Evolutionary conservation across 2,797 vertebrate genomes (phyloP), one percentile per base, ranked within the genome.

Genomic region (Nasua narica): DNA sequence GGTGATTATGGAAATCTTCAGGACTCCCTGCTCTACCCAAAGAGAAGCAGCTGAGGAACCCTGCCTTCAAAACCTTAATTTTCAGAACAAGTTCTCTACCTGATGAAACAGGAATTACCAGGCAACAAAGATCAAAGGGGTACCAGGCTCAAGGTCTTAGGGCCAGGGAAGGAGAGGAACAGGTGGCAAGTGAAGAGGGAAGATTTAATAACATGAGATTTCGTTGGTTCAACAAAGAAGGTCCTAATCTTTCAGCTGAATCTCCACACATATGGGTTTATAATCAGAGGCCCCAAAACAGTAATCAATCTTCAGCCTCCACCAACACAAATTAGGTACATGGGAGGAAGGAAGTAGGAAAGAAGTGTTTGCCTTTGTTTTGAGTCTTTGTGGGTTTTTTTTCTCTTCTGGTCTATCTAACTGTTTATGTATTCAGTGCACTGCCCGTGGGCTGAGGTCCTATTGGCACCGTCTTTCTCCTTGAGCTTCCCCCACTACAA

Each of bases 151-250:
- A n/a, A 94, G 35, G 79, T 97, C 97, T 98, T 97, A 0, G 3
- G 93, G 90, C 98, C 97, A 95, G 95, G 85, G 93, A 97, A 98
- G 96, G 95, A 98, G 96, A 98, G 91, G 88, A 98, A 97, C 98
- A 98, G 98, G 98, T 98, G 98, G 97, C 93, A 2, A 94, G 96
- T 76, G 77, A 78, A 97, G 97, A 98, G 98, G 97, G 96, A 96
- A 97, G 94, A 94, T 97, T 98, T 98, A 98, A 98, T 98, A 97
- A 98, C 97, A 98, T 94, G 95, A 95, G 74, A 98, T 97, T 97
- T 95, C 96, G 67, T 97, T 95, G 78, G 9, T 96, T 97, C 96
- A 98, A 98, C 97, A 98, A 98, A 98, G 97, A 98, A 97, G 95
- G 96, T 97, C 95, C 97, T 98, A 98, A 98, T 98, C 97, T 98